Conservation (phyloP, 2,113 vertebrate species). For the Puffinus mauretanicus region DNA sequence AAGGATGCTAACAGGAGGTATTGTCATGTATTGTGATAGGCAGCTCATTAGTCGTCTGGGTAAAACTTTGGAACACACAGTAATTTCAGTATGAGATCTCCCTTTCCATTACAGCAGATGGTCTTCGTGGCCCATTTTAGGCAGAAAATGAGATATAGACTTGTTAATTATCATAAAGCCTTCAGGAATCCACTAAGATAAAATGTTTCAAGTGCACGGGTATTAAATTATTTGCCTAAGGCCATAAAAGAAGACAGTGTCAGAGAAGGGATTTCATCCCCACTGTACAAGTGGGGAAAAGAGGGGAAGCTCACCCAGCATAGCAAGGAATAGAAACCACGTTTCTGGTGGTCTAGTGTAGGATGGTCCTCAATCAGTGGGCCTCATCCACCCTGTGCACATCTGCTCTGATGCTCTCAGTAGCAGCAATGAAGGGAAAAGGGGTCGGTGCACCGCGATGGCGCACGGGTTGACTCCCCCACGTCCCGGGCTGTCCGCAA, state of each 20-base stretch:
- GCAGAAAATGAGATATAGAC: not conserved
- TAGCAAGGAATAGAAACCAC: not conserved
- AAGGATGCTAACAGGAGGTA: not conserved
- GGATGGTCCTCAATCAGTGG: not conserved
- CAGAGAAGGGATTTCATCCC: not conserved
- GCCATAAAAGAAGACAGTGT: not conserved
- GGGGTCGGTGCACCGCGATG: not conserved
- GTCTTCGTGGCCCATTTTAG: not conserved
- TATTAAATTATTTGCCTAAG: not conserved
- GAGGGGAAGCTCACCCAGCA: not conserved
- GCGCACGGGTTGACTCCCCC: no score
- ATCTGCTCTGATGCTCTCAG: not conserved
- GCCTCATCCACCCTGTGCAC: not conserved
- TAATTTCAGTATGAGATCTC: not conserved
- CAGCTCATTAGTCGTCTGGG: not conserved
- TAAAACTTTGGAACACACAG: not conserved
- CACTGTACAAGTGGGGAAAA: not conserved
- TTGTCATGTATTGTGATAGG: no score
- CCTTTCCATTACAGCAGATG: not conserved
- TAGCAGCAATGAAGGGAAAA: not conserved
- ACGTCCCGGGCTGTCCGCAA: fast-evolving
- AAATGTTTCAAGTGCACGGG: not conserved
- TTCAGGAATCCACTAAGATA: not conserved
- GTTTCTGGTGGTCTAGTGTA: not conserved
- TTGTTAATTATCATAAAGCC: not conserved